Conservation (phyloP, 2,113 vertebrate genomes). For the Pelmatolapia mariae region DNA sequence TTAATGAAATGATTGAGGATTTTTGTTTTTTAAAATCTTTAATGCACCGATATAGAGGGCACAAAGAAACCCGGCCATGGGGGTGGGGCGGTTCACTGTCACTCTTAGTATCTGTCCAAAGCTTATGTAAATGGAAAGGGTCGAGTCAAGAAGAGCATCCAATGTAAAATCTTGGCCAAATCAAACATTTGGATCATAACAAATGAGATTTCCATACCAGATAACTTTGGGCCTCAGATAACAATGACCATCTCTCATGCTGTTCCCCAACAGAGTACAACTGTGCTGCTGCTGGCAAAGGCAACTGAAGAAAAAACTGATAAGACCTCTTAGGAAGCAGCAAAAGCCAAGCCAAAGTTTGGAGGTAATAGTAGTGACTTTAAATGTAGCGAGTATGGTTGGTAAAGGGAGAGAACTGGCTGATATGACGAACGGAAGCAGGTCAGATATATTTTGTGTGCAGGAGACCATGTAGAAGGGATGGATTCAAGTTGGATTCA, state of each 20-base stretch:
- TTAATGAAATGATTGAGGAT: slow-evolving; percentile 8
- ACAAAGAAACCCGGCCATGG: not conserved
- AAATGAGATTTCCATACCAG: not conserved
- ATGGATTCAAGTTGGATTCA: not conserved
- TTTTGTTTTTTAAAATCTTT: not conserved
- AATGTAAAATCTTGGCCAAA: not conserved
- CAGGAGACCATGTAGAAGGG: not conserved
- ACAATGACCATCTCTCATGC: not conserved
- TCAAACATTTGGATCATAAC: not conserved
- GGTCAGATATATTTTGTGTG: not conserved
- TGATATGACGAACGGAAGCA: not conserved
- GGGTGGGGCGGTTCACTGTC: not conserved
- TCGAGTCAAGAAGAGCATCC: not conserved
- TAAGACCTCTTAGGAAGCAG: not conserved
- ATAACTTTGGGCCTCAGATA: not conserved
- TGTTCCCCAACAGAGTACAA: not conserved
- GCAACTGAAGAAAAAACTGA: not conserved
- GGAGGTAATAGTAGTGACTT: not conserved
- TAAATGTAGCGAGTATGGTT: not conserved
- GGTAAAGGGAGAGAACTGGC: not conserved
- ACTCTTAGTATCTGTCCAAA: not conserved
- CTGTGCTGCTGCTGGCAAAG: not conserved
- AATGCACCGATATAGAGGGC: not conserved
- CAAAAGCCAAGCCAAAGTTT: not conserved
- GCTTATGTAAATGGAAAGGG: not conserved